These are phyloP conservation scores for Kryptolebias ocellatus DNA, from an alignment of 2,797 vertebrate genomes.

Conservation along the genomic window DNA sequence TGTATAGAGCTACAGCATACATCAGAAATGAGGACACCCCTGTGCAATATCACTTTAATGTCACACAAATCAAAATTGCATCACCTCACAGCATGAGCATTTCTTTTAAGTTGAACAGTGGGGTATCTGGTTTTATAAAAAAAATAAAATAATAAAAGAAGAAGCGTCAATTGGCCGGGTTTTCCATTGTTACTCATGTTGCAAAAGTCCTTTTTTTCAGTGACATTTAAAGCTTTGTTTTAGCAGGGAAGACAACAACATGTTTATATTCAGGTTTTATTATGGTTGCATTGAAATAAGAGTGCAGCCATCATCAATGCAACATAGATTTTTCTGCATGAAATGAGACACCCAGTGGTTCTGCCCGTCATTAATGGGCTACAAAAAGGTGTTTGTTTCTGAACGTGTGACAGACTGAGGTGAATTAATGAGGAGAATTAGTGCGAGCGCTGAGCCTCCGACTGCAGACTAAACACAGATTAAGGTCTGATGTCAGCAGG, in stretches of 20 bases:
- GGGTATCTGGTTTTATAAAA: constrained; percentile 2
- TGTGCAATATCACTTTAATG: constrained; percentile 17
- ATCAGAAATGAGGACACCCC: constrained; percentile 7
- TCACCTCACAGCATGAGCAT: constrained; percentile 14
- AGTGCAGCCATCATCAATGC: not conserved
- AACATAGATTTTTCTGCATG: not conserved
- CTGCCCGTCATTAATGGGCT: not conserved
- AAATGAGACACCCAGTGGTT: not conserved
- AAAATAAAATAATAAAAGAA: not conserved
- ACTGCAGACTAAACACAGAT: constrained; percentile 15
- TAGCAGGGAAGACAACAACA: not conserved
- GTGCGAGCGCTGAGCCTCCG: not conserved
- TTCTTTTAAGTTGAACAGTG: constrained; percentile 20
- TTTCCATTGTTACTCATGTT: not conserved
- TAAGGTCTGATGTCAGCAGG: constrained; percentile 16
- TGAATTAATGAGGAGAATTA: not conserved
- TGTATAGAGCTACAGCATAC: constrained; percentile 5
- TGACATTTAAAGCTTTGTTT: not conserved
- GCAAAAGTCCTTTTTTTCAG: not conserved
- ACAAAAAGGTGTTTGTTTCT: not conserved
- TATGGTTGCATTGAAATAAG: not conserved
- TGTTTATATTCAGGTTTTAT: not conserved
- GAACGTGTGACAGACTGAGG: not conserved
- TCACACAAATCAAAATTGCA: constrained; percentile 20
- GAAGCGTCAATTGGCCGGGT: not conserved